Percentiles rank a stretch among this genome's conserved stretches.
Evolutionary conservation across 1,140 invertebrate genomes (phyloP).

Genomic region (Drosophila littoralis): DNA sequence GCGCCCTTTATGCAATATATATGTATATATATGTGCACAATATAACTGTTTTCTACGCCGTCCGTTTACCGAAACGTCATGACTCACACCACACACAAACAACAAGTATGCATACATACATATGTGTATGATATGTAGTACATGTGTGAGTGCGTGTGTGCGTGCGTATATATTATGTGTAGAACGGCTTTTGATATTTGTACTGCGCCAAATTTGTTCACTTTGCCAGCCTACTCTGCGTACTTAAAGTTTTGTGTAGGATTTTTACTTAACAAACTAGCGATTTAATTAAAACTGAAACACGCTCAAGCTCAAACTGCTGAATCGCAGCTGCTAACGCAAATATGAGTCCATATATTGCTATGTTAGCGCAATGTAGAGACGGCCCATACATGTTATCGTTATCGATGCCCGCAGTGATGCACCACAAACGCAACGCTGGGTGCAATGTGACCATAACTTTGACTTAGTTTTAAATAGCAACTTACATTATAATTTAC

Average conservation of each 20-base stretch:
- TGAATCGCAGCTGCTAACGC: constrained; percentile 37
- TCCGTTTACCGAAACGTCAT: constrained; percentile 54
- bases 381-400: not conserved
- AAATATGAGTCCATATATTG: constrained; percentile 14
- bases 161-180: not conserved
- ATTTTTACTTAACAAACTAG: constrained; percentile 11
- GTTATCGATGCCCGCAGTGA: not conserved
- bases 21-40: constrained; percentile 15
- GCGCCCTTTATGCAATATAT: constrained; percentile 42
- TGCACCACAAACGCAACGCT: constrained; percentile 3
- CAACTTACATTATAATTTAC: constrained; percentile 46
- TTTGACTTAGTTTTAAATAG: not conserved
- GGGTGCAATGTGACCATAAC: constrained; percentile 2
- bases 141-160: not conserved
- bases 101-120: constrained; percentile 44
- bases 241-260: not conserved
- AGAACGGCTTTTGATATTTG: not conserved
- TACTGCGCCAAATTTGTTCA: not conserved
- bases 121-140: constrained; percentile 13
- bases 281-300: constrained; percentile 21
- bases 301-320: constrained; percentile 16
- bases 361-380: constrained; percentile 8
- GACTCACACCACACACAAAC: constrained; percentile 55
- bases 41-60: constrained; percentile 48
- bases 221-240: constrained; percentile 2